phyloP scores from a whole-genome alignment of 2,888 invertebrate genomes.

The Thecophora atra region DNA sequence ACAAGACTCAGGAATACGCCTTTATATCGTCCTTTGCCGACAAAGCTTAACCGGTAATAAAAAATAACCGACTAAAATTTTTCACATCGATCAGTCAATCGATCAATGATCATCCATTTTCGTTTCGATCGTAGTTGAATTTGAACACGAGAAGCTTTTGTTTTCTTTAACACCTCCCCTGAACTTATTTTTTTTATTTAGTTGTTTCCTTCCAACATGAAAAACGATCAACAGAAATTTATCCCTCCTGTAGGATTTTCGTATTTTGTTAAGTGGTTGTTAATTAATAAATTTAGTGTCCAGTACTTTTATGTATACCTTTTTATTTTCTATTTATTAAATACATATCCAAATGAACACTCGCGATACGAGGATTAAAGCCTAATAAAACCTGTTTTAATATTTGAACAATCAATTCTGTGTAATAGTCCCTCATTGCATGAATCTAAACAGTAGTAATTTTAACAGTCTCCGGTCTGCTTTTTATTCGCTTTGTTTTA shows the following conservation, averaged over 20 bases:
- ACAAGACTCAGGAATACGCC: conserved; percentile 62
- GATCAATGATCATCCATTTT: conserved; percentile 18
- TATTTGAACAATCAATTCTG: too few species aligned
- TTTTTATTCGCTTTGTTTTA: too few species aligned
- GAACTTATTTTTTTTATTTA: neutral
- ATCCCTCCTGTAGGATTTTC: neutral
- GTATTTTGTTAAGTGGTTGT: neutral
- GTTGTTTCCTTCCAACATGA: neutral
- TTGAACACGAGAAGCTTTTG: too few species aligned
- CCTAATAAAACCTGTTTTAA: conserved; percentile 16
- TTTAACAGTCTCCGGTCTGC: too few species aligned
- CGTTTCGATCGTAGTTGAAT: conserved; percentile 4
- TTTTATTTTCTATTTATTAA: neutral
- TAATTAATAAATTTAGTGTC: neutral
- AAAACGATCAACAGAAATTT: neutral
- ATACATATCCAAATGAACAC: neutral
- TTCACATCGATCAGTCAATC: conserved; percentile 31
- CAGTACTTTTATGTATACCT: neutral
- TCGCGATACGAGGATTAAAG: neutral
- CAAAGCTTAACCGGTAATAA: conserved; percentile 66
- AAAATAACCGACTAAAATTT: conserved; percentile 53
- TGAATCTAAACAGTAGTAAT: too few species aligned
- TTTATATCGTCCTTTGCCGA: conserved; percentile 66
- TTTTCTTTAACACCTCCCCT: neutral
- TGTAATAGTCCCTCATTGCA: neutral